These are phyloP conservation scores for Anas flavirostris DNA, from an alignment of 2,797 vertebrate genomes.

Conservation along the genomic window DNA sequence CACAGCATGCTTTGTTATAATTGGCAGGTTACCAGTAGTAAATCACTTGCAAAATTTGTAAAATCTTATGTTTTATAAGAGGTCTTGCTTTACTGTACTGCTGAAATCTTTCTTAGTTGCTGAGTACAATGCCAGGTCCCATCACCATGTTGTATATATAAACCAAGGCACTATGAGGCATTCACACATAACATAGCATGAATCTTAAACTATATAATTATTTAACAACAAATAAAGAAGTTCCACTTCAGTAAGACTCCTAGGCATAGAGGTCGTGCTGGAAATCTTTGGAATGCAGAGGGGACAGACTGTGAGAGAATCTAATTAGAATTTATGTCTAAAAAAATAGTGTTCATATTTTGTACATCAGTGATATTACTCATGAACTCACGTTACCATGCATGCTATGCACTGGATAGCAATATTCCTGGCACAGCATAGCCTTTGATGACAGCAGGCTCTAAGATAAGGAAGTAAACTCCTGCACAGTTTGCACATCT, in stretches of 20 bases:
- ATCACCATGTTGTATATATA: neutral
- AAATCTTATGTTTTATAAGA: neutral
- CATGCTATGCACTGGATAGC: neutral
- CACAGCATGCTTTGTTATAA: neutral
- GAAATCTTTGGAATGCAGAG: neutral
- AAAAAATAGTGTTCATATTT: neutral
- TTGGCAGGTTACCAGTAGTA: neutral
- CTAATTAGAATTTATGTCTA: neutral
- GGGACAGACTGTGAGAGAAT: neutral
- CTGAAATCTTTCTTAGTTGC: neutral
- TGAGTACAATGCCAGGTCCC: neutral
- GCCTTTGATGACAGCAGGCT: neutral
- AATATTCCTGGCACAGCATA: neutral
- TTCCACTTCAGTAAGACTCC: neutral
- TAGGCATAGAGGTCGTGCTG: neutral
- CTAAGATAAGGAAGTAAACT: conserved; percentile 8
- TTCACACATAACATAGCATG: accelerated
- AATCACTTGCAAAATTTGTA: neutral
- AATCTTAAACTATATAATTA: neutral
- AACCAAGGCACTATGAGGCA: neutral
- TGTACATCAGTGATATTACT: neutral
- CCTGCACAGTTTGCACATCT: neutral
- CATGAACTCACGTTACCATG: accelerated
- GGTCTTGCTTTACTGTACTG: neutral
- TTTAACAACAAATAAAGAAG: neutral